These are phyloP conservation scores for Geococcyx californianus DNA, from an alignment of 2,113 vertebrate species.

Conservation along the genomic window DNA sequence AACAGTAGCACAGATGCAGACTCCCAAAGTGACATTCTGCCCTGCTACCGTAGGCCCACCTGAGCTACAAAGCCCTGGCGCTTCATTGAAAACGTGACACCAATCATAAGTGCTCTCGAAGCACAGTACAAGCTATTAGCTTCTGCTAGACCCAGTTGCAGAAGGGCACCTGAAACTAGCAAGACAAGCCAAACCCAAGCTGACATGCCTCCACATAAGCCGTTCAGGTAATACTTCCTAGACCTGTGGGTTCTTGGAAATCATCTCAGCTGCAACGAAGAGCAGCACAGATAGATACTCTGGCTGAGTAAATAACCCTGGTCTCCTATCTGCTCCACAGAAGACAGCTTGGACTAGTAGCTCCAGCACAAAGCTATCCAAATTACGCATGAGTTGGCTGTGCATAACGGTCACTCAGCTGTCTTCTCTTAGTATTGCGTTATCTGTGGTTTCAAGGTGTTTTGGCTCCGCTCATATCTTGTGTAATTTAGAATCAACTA, in stretches of 20 bases:
- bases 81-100: not conserved
- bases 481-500: not conserved
- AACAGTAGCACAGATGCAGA: not conserved
- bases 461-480: not conserved
- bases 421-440: not conserved
- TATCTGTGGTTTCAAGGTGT: not conserved
- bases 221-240: not conserved
- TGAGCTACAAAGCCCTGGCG: not conserved
- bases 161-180: not conserved
- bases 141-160: not conserved
- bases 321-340: not conserved
- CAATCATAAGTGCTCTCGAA: not conserved
- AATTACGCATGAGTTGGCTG: not conserved
- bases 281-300: not conserved
- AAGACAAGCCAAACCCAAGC: not conserved
- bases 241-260: not conserved
- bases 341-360: not conserved
- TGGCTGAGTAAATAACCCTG: not conserved
- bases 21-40: not conserved
- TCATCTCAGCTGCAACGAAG: not conserved
- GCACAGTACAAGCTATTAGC: not conserved
- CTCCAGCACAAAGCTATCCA: not conserved
- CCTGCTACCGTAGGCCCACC: not conserved
- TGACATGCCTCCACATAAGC: not conserved
- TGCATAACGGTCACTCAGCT: not conserved